A percentile compares a stretch with the other conserved stretches of the same genome.
phyloP scores from a whole-genome alignment of 2,113 vertebrate species.

The Myocastor coypus region DNA sequence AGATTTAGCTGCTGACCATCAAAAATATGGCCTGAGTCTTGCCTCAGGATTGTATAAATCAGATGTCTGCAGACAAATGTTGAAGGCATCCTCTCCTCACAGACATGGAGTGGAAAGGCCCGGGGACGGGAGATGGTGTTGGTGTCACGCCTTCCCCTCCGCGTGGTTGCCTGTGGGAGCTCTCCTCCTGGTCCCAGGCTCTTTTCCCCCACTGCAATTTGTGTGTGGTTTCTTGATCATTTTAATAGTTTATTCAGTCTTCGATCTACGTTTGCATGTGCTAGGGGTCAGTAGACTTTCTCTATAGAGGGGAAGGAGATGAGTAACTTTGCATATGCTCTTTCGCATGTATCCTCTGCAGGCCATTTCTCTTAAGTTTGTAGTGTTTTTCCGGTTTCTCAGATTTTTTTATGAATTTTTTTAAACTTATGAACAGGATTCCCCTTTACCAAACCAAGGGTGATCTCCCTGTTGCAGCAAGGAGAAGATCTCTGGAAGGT shows the following conservation, averaged over 20 bases:
- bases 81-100: not conserved
- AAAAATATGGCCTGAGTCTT: not conserved
- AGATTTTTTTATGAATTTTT: not conserved
- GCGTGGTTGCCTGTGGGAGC: not conserved
- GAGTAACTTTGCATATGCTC: not conserved
- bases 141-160: too few relatives aligned
- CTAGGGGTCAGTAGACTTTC: not conserved
- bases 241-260: not conserved
- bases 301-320: not conserved
- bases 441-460: constrained; percentile 71
- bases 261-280: not conserved
- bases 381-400: not conserved
- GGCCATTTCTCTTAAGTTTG: not conserved
- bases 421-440: constrained; percentile 58
- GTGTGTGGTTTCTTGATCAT: not conserved
- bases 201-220: not conserved
- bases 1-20: too few relatives aligned
- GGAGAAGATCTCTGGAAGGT: constrained; percentile 77
- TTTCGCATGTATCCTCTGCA: not conserved
- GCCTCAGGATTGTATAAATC: not conserved
- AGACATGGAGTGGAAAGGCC: not conserved
- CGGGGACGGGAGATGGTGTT: not conserved
- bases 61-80: not conserved
- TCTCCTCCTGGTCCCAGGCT: not conserved
- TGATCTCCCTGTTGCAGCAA: constrained; percentile 78